Percentiles rank a stretch among this genome's conserved stretches.
These are phyloP conservation scores for Plagiodera versicolora DNA, from an alignment of 2,888 invertebrate species.

Conservation along the genomic window DNA sequence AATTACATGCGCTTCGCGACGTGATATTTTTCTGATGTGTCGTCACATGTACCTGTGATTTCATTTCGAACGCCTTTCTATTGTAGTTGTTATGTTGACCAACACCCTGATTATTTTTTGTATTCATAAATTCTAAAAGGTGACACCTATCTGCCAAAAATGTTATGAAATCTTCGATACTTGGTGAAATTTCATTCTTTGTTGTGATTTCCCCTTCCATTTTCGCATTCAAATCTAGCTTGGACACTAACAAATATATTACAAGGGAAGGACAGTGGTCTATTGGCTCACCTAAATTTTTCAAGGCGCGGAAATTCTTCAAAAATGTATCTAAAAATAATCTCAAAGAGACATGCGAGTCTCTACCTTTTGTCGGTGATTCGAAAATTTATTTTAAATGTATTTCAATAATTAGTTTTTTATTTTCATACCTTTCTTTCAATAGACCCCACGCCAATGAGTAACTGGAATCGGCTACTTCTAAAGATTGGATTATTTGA, in stretches of 20 bases:
- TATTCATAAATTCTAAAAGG: slow-evolving; percentile 14
- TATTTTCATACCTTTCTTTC: slow-evolving; percentile 17
- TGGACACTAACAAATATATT: slow-evolving; percentile 14
- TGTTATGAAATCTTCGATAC: slow-evolving; percentile 9
- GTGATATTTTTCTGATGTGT: not conserved
- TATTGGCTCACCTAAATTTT: slow-evolving; percentile 10
- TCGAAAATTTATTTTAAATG: slow-evolving; percentile 22
- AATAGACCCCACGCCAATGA: slow-evolving; percentile 15
- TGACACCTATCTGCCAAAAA: slow-evolving; percentile 13
- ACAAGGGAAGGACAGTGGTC: slow-evolving; percentile 15
- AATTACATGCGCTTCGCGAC: not conserved
- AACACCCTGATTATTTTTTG: not conserved
- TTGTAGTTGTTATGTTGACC: not conserved
- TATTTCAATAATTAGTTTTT: slow-evolving; percentile 8
- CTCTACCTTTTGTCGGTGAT: not conserved
- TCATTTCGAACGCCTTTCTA: not conserved
- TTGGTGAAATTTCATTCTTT: slow-evolving; percentile 8
- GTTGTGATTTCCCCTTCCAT: slow-evolving; percentile 12
- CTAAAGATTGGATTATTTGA: slow-evolving; percentile 10
- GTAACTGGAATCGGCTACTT: slow-evolving; percentile 11
- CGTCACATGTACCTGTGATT: not conserved
- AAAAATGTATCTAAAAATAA: slow-evolving; percentile 15
- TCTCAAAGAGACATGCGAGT: slow-evolving; percentile 11
- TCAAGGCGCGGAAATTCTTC: slow-evolving; percentile 13
- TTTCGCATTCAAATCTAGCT: slow-evolving; percentile 14